Percentiles rank a stretch among this genome's conserved stretches.
phyloP scores from a whole-genome alignment of 2,797 vertebrate genomes.

The Apogon hyalosoma region DNA sequence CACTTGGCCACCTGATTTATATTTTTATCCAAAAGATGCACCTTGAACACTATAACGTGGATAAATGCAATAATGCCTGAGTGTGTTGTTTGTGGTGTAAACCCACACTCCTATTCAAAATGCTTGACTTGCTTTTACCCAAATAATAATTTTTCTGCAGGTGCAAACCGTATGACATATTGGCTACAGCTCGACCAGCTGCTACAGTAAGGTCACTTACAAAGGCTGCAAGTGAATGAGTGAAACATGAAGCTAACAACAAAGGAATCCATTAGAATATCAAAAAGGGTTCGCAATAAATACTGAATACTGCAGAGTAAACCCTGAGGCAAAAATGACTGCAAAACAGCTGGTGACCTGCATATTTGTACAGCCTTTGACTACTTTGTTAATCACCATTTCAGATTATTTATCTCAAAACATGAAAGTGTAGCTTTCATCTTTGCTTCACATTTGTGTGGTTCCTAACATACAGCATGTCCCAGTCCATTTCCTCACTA shows the following conservation, averaged over 20 bases:
- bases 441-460: constrained; percentile 13
- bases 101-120: constrained; percentile 25
- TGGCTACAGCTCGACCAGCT: constrained; percentile 16
- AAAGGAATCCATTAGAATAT: constrained; percentile 50
- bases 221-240: constrained; percentile 26
- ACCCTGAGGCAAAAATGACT: constrained; percentile 33
- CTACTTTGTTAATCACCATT: constrained; percentile 42
- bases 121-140: constrained; percentile 4
- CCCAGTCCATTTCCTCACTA: constrained; percentile 29
- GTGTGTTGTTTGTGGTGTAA: not conserved
- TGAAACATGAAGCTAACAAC: constrained; percentile 42
- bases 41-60: too few species aligned
- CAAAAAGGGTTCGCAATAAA: constrained; percentile 42
- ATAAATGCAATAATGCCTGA: too few species aligned
- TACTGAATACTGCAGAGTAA: constrained; percentile 20
- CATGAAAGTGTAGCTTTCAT: constrained; percentile 56
- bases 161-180: constrained; percentile 35
- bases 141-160: constrained; percentile 26
- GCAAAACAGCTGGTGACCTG: constrained; percentile 48
- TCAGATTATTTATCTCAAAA: constrained; percentile 49
- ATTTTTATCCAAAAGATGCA: too few species aligned
- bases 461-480: constrained; percentile 19
- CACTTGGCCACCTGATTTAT: too few species aligned
- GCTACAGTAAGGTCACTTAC: constrained; percentile 27
- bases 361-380: constrained; percentile 50